phyloP scores from a whole-genome alignment of 1,140 invertebrate species.

The Saxidomus purpurata region DNA sequence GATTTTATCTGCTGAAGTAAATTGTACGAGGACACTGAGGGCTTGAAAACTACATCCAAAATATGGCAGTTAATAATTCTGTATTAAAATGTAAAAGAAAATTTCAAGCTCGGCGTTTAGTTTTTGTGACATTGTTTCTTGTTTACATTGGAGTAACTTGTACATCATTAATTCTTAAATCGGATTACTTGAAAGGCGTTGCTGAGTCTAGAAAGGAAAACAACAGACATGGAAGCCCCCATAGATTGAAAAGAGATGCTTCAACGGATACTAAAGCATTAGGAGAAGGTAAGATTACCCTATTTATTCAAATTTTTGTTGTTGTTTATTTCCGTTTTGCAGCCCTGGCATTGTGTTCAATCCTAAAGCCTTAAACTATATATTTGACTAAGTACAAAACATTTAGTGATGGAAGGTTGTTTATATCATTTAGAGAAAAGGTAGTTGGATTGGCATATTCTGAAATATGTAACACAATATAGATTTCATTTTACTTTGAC shows the following conservation, averaged over 20 bases:
- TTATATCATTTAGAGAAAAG: too few species aligned
- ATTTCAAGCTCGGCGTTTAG: neutral
- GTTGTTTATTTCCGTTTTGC: too few species aligned
- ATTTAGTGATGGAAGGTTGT: too few species aligned
- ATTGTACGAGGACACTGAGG: neutral
- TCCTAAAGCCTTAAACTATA: too few species aligned
- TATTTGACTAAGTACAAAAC: too few species aligned
- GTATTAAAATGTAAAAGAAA: neutral
- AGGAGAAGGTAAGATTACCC: neutral
- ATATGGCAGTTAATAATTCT: neutral
- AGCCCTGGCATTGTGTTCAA: too few species aligned
- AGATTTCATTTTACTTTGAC: too few species aligned
- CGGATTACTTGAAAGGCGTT: neutral
- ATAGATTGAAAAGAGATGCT: neutral
- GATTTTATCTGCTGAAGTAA: neutral
- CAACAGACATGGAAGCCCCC: neutral
- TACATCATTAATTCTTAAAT: neutral
- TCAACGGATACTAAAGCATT: neutral
- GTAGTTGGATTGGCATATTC: too few species aligned
- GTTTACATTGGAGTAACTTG: slow-evolving; percentile 19
- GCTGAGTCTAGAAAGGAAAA: neutral
- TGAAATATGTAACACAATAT: too few species aligned
- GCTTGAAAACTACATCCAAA: neutral
- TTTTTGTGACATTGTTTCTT: slow-evolving; percentile 22
- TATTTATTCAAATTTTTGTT: too few species aligned